Evolutionary conservation across 2,113 vertebrate genomes (phyloP), one percentile per base, ranked within the genome.

Genomic region (Fregetta grallaria): DNA sequence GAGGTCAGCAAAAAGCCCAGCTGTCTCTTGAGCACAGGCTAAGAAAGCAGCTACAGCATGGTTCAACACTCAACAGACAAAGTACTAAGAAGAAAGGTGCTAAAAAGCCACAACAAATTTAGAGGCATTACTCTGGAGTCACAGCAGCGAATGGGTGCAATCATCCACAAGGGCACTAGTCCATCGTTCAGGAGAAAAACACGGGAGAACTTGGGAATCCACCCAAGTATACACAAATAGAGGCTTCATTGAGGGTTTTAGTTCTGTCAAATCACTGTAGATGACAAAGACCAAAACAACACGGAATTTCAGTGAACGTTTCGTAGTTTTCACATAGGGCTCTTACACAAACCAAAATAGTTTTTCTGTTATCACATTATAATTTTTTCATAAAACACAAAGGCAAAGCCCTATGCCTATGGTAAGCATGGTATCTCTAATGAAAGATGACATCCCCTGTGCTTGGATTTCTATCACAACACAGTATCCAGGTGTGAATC

Each of bases 1-100:
- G 87, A 91, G 91, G n/a, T 65, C 55, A 63, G 44, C 52, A 53
- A 70, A 76, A 75, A 63, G 36, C 29, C 34, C 88, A 92, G 36
- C 70, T 82, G 49, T 10, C 79, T 76, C 79, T 40, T 1, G 2
- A 88, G 34, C 53, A 76, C 36, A 61, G n/a, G 49, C 23, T 34
- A 76, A 68, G n/a, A 38, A 75, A 52, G 34, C 40, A 72, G 79
- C 40, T 74, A 62, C 23, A 49, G n/a, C 1, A 2, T 11, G 9
- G 62, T 59, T 58, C 55, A 76, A 49, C 10, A 44, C 11, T n/a
- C 40, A 11, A 20, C 23, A 77, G 10, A 55, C 4, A 32, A 72
- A 83, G 20, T 25, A 18, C 32, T 26, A 44, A 58, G n/a, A 76
- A 72, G 15, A 26, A 52, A 72, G 21, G 34, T 47, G n/a, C 38